Evolutionary conservation across 2,797 vertebrate species (phyloP).

Genomic region (Silurus lanzhouensis): DNA sequence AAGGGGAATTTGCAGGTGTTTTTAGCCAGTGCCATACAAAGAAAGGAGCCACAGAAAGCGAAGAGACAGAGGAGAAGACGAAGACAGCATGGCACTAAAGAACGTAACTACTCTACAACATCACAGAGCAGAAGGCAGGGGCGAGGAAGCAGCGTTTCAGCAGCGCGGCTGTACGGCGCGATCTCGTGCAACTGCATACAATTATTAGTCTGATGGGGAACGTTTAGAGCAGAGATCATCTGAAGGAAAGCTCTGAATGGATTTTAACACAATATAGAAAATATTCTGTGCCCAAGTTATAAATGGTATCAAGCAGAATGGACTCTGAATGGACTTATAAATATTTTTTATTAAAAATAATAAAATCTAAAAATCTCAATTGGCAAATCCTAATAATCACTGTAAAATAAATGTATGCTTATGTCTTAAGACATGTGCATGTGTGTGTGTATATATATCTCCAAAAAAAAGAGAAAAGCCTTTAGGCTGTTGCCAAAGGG

Average conservation of each 20-base stretch:
- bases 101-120: constrained; percentile 58
- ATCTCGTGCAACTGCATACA: constrained; percentile 68
- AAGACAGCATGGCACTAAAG: constrained; percentile 46
- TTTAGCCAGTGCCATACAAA: constrained; percentile 50
- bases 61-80: constrained; percentile 45
- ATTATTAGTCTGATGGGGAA: constrained; percentile 40
- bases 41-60: constrained; percentile 35
- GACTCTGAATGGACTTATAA: too few species aligned
- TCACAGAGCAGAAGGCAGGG: constrained; percentile 57
- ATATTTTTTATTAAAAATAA: too few species aligned
- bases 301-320: too few species aligned
- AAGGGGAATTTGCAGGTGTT: constrained; percentile 8
- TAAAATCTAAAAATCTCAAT: too few species aligned
- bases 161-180: constrained; percentile 55
- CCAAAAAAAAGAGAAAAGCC: too few species aligned
- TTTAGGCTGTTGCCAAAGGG: too few species aligned
- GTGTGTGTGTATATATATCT: too few species aligned
- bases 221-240: not conserved
- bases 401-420: too few species aligned
- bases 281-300: too few species aligned
- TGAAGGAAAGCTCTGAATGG: not conserved
- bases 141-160: constrained; percentile 54
- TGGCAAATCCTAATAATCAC: too few species aligned
- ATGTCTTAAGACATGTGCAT: too few species aligned
- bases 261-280: not conserved